Evolutionary conservation across 53 echinoderm and acorn worm genomes (phyloP), one percentile per base, ranked within the genome.

Genomic region (Paracentrotus lividus): DNA sequence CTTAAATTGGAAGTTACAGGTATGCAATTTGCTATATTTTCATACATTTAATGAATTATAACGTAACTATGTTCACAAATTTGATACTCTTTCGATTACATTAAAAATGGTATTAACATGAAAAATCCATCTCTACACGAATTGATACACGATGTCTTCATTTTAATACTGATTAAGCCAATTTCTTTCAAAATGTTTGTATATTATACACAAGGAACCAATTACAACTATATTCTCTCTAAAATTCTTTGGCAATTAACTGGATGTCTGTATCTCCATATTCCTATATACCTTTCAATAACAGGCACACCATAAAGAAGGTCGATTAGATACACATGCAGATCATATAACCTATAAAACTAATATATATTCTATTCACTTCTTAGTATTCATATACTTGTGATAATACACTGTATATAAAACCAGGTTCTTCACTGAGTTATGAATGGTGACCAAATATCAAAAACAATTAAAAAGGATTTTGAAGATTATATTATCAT

Each of bases 101-200:
- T 81, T n/a, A n/a, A 60, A 60, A 24, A 81, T 81, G 27, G 14
- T 81, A 81, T 81, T 47, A 49, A 81, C 81, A 81, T 16, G 24
- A 81, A 45, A 81, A 47, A 81, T 81, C 81, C n/a, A 45, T 81
- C 81, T 81, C 6, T 47, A 47, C 47, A 14, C n/a, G 47, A 44
- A 44, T n/a, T 49, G 81, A 81, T 81, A 81, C 81, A 81, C 27
- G 47, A 49, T 44, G n/a, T 81, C 26, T 26, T 27, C 81, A 81
- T 81, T 47, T n/a, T 81, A 81, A 81, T 81, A 81, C 49, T 81
- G 81, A 81, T 81, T 81, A 81, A 45, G 47, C 33, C n/a, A 81
- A 81, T n/a, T 4, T 47, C 47, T 47, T 81, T 45, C 81, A 81
- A 44, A 81, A 81, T 81, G 38, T 13, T 27, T 81, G n/a, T 7